Evolutionary conservation across 2,797 vertebrate species (phyloP), one percentile per base, ranked within the genome.

Genomic region (Anomalospiza imberbis): DNA sequence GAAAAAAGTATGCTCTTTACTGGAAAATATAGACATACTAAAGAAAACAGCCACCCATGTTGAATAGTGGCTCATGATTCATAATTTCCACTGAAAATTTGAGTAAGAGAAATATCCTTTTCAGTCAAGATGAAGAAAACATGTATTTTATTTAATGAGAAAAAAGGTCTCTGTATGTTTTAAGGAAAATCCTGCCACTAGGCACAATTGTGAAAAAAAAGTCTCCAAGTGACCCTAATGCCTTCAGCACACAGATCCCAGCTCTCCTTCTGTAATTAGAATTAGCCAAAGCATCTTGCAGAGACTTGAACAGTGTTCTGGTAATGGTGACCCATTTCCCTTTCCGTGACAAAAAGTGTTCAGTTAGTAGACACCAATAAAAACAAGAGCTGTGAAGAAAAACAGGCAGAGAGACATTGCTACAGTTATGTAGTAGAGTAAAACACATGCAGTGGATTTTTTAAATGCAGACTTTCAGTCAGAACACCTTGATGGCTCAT

Each of bases 1-100:
- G 61, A n/a, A 42, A 45, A 70, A 88, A 62, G 29, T 7, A 16
- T 61, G 28, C 9, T 65, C 24, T 91, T 93, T 67, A 85, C 74
- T 79, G 77, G 88, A 93, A 95, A 95, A 92, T 47, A 45, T 3
- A 94, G 63, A 50, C 0, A 1, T 57, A 40, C 34, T 42, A 53
- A 77, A 88, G 83, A 94, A 94, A 91, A 93, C 1, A 22, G 51
- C 51, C 40, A 72, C 63, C 31, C 38, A 19, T 73, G 45, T 53
- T 85, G 45, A 88, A 48, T 13, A 78, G 38, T 48, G 34, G 12
- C 26, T 93, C 32, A 55, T 90, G 73, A 95, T 62, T 95, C 63
- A 93, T 58, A 90, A 78, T 76, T 96, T 95, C 92, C 86, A 86
- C 55, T 47, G 51, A 82, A 78, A 84, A 79, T 48, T 3, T 70